phyloP scores from a whole-genome alignment of 2,797 vertebrate species.

The Myotis findleyi region DNA sequence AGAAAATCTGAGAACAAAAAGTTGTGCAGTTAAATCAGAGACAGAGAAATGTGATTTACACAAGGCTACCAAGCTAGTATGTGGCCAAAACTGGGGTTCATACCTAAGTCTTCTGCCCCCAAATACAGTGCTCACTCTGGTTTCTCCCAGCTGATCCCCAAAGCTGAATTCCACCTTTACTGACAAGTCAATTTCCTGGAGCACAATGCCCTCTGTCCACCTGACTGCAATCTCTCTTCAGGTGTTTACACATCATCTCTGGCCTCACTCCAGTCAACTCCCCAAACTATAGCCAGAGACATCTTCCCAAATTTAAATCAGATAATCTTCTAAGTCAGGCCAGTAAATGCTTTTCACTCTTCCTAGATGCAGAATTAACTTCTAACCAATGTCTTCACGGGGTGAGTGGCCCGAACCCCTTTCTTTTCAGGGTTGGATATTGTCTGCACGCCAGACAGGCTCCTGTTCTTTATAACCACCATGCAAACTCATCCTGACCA shows the following conservation, averaged over 20 bases:
- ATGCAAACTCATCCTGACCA: too few relatives aligned
- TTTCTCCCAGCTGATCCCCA: background rate
- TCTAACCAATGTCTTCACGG: background rate
- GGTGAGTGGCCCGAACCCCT: background rate
- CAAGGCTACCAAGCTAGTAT: background rate
- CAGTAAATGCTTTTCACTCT: background rate
- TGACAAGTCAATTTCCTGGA: background rate
- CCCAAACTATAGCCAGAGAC: background rate
- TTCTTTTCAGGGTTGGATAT: background rate
- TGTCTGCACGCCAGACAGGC: background rate
- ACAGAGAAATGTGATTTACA: background rate
- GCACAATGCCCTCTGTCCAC: background rate
- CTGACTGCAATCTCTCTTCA: background rate
- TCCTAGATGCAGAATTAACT: background rate
- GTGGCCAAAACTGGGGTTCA: background rate
- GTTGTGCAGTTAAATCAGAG: background rate
- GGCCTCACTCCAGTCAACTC: background rate
- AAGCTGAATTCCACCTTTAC: background rate
- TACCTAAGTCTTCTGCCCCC: background rate
- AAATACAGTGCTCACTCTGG: background rate
- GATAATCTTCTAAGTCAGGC: background rate
- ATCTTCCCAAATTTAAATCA: background rate
- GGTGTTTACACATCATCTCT: background rate
- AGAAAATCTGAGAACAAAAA: background rate
- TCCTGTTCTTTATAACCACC: background rate